Percentiles rank a stretch among this genome's conserved stretches.
Evolutionary conservation across 2,113 vertebrate genomes (phyloP).

Genomic region (Zootoca vivipara): DNA sequence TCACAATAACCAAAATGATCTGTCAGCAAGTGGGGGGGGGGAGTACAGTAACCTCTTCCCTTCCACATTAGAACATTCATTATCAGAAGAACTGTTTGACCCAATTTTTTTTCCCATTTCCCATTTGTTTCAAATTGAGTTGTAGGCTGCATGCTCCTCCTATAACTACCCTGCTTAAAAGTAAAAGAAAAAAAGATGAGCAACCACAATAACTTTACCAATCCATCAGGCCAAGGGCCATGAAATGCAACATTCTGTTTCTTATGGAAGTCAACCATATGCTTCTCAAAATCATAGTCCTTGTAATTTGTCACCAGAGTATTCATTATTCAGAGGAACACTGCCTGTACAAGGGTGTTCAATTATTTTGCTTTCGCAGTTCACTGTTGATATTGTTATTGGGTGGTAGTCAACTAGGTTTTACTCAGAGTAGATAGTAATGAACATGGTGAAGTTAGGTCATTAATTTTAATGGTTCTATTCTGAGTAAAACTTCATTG

Average conservation of each 20-base stretch:
- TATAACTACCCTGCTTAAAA: background rate
- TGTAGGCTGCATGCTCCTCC: background rate
- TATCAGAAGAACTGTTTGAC: slow-evolving; percentile 8
- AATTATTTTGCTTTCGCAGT: background rate
- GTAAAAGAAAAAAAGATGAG: background rate
- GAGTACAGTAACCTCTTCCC: background rate
- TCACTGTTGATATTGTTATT: background rate
- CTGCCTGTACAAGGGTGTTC: background rate
- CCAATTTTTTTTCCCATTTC: background rate
- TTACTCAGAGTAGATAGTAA: too few species aligned
- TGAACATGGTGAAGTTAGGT: too few species aligned
- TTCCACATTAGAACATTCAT: slow-evolving; percentile 6
- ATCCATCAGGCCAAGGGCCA: background rate
- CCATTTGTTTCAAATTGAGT: background rate
- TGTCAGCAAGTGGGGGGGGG: slow-evolving; percentile 8
- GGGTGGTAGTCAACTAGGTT: too few species aligned
- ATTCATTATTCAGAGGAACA: background rate
- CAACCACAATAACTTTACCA: background rate
- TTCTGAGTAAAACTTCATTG: too few species aligned
- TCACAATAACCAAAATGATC: slow-evolving; percentile 58
- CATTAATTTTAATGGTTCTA: too few species aligned
- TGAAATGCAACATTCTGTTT: background rate
- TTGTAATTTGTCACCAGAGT: background rate
- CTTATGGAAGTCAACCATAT: too few species aligned
- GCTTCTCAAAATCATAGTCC: too few species aligned